Percentiles rank a stretch among this genome's conserved stretches.
phyloP scores from a whole-genome alignment of 2,113 vertebrate genomes.

The Mystacornis crossleyi region DNA sequence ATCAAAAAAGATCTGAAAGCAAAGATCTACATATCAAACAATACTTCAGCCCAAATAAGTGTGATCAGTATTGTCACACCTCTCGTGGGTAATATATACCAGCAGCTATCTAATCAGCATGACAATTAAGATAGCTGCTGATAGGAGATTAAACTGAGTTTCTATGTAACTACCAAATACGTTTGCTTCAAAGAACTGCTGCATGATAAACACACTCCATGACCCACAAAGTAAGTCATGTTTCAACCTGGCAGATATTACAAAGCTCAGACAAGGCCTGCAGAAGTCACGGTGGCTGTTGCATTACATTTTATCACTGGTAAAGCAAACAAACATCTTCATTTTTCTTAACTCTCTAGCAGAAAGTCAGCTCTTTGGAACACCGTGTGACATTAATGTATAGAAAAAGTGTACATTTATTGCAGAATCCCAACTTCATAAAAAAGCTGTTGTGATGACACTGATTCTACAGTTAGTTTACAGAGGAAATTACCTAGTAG shows the following conservation, averaged over 20 bases:
- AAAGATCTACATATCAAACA: not conserved
- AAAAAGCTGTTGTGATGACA: not conserved
- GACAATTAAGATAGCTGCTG: not conserved
- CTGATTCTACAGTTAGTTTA: not conserved
- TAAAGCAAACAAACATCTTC: not conserved
- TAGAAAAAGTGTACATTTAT: not conserved
- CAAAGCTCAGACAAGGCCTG: not conserved
- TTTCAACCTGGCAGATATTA: not conserved
- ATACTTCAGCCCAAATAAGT: not conserved
- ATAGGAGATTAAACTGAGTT: not conserved
- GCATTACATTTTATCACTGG: not conserved
- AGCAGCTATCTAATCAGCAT: slow-evolving; percentile 36
- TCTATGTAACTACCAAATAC: not conserved
- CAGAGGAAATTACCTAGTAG: not conserved
- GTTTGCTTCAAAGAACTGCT: slow-evolving; percentile 21
- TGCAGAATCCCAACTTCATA: not conserved
- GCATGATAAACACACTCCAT: not conserved
- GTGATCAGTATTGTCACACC: not conserved
- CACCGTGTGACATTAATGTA: not conserved
- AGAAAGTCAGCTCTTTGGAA: not conserved
- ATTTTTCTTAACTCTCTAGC: not conserved
- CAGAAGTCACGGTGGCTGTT: not conserved
- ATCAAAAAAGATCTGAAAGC: not conserved
- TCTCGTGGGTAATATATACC: not conserved
- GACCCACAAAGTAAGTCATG: not conserved